Conservation (phyloP, 2,113 vertebrate species). For the Cyphomyrus discorhynchus region DNA sequence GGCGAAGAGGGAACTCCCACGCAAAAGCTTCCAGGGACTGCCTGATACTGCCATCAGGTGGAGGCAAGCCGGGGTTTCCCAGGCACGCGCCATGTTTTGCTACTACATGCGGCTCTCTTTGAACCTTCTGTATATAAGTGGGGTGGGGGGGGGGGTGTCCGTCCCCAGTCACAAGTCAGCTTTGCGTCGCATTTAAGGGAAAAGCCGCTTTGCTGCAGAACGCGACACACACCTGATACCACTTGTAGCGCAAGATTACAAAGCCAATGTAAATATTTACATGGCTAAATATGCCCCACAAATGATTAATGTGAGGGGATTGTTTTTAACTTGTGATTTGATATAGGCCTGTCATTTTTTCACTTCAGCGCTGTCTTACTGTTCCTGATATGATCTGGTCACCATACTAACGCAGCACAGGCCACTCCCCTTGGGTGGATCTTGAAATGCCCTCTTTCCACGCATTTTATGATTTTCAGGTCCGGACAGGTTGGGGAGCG, state of each 20-base stretch:
- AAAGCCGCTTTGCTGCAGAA: neutral
- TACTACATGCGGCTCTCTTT: conserved; percentile 27
- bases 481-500: too few relatives aligned
- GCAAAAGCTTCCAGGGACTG: conserved; percentile 66
- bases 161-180: neutral
- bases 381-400: neutral
- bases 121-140: conserved; percentile 9
- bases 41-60: conserved; percentile 69
- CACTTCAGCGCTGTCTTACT: neutral
- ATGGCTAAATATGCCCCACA: neutral
- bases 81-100: conserved; percentile 42
- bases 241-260: neutral
- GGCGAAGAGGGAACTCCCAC: conserved; percentile 73
- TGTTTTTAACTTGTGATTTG: neutral
- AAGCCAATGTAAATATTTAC: neutral
- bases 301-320: neutral
- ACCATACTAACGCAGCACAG: neutral
- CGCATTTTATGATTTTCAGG: neutral
- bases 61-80: conserved; percentile 65
- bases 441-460: neutral
- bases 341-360: neutral
- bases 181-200: neutral
- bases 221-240: too few relatives aligned
- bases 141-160: neutral
- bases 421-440: neutral